Evolutionary conservation across 2,888 invertebrate genomes (phyloP).

Genomic region (Omphaloscelis lunosa): DNA sequence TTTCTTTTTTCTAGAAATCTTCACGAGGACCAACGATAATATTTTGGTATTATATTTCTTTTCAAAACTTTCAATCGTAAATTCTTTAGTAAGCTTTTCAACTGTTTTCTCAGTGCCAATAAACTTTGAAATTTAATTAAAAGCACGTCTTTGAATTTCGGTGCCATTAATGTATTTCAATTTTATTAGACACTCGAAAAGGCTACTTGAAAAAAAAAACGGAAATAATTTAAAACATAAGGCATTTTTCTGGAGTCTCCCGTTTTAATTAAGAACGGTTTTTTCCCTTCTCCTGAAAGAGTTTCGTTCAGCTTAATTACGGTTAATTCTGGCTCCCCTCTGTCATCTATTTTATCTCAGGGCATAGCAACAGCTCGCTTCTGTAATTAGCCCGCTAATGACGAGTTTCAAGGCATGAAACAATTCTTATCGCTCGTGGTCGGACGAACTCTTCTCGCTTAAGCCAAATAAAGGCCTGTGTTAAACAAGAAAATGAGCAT

Average conservation of each 20-base stretch:
- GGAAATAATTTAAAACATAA: slow-evolving; percentile 83
- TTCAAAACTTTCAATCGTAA: slow-evolving; percentile 42
- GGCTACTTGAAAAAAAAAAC: slow-evolving; percentile 52
- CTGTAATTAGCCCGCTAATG: slow-evolving; percentile 77
- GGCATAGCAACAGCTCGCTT: slow-evolving; percentile 73
- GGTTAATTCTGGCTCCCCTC: slow-evolving; percentile 78
- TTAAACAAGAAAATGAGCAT: slow-evolving; percentile 3
- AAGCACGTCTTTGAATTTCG: slow-evolving; percentile 38
- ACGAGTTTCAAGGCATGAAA: slow-evolving; percentile 70
- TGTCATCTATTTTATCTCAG: slow-evolving; percentile 79
- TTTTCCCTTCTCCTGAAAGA: slow-evolving; percentile 79
- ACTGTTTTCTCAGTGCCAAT: slow-evolving; percentile 43
- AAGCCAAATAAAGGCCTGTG: not conserved
- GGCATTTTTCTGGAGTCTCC: slow-evolving; percentile 80
- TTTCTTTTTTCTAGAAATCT: slow-evolving; percentile 6
- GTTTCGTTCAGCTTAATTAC: slow-evolving; percentile 84
- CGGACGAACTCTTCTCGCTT: slow-evolving; percentile 15
- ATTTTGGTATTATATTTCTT: slow-evolving; percentile 39
- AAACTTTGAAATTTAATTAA: slow-evolving; percentile 56
- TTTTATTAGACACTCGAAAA: slow-evolving; percentile 58
- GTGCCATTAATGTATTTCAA: slow-evolving; percentile 52
- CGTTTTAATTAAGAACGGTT: slow-evolving; percentile 85
- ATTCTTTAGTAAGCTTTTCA: slow-evolving; percentile 35
- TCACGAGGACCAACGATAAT: slow-evolving; percentile 9
- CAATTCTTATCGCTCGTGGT: slow-evolving; percentile 62